These are phyloP conservation scores for Bactericera cockerelli DNA, from an alignment of 1,140 invertebrate genomes.

Conservation along the genomic window DNA sequence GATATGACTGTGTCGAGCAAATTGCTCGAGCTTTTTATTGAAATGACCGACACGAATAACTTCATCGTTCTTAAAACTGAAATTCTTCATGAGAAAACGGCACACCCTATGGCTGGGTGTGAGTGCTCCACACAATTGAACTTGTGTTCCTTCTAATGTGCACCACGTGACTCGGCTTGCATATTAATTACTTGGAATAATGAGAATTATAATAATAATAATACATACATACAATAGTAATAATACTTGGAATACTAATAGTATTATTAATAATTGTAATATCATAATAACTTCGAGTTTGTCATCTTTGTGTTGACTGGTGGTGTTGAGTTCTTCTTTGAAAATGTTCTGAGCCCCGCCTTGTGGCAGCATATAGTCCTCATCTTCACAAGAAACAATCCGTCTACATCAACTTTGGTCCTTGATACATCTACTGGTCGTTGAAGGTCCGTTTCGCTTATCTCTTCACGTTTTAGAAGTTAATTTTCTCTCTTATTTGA, in stretches of 20 bases:
- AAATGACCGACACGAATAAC: slow-evolving; percentile 5
- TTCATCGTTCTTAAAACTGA: not conserved
- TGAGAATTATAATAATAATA: too few relatives aligned
- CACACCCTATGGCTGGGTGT: not conserved
- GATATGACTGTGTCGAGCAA: not conserved
- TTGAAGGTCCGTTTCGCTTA: not conserved
- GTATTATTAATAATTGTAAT: too few relatives aligned
- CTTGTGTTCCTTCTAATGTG: not conserved
- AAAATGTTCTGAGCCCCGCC: slow-evolving; percentile 1
- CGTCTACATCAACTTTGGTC: not conserved
- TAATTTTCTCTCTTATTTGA: too few relatives aligned
- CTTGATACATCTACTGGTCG: not conserved
- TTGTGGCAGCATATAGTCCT: not conserved
- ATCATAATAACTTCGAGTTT: too few relatives aligned
- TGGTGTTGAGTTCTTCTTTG: too few relatives aligned
- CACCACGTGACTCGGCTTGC: slow-evolving; percentile 1
- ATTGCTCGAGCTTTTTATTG: too few relatives aligned
- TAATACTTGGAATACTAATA: too few relatives aligned
- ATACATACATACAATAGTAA: not conserved
- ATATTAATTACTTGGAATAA: not conserved
- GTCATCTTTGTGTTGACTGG: too few relatives aligned
- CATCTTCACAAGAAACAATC: not conserved
- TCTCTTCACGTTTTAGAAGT: not conserved
- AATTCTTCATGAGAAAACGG: not conserved
- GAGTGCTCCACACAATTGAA: not conserved